Base-by-base conservation (phyloP, 2,888 invertebrate genomes). In the Leptinotarsa haldemani region DNA sequence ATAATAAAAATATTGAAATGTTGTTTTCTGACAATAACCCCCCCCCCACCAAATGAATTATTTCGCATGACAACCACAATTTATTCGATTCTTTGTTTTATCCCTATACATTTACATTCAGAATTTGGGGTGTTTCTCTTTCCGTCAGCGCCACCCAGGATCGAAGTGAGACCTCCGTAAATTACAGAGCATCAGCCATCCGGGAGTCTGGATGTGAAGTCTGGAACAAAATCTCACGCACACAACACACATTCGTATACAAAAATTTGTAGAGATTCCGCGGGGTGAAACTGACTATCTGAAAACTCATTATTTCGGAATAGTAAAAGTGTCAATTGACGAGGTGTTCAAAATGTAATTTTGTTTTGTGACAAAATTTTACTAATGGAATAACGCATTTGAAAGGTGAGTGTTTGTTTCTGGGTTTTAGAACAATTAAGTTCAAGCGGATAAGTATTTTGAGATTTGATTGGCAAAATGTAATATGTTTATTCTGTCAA, bases 111-210 rank as follows among this genome's bases (percentile, higher is more conserved):
- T 56, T 56, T 15, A 56, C 22, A 56, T 22, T 56, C 56, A 56
- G 56, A 56, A 56, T 22, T 56, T 56, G 56, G 71, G 71, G 71
- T 71, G 66, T 70, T 72, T 64, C 63, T 46, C 40, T 61, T 67
- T 53, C 47, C 52, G 58, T 50, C 74, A 74, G 71, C 76, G 76
- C 78, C 76, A 70, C 73, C 75, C 73, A 52, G 71, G 78, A 78
- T 78, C 78, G 78, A 78, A 77, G 73, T 74, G 71, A 65, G 71
- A 63, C 52, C 52, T 58, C 50, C 25, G 69, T 69, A 65, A 74
- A 74, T 71, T 71, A 74, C 50, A 40, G 65, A 71, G 74, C 71
- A 63, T 74, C 71, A 69, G 65, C 74, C 74, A 47, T 58, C 69
- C 52, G 46, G 53, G 67, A 67, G 53, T 67, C 67, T 66, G 66